phyloP scores from a whole-genome alignment of 2,888 invertebrate species.

The Torymus aiolomorphi region DNA sequence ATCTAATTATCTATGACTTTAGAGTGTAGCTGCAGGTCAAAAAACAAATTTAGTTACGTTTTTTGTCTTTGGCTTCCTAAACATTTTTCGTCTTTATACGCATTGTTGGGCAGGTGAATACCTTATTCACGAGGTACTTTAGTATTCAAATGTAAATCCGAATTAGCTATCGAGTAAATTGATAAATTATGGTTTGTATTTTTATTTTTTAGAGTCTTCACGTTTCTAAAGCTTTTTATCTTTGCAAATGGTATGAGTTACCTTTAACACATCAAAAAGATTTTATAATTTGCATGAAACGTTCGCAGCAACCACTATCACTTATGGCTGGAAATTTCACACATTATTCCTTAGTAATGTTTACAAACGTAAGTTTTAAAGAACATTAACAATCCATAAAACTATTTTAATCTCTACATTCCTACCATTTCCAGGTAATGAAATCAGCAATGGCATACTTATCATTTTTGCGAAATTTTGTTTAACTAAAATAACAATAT shows the following conservation, averaged over 20 bases:
- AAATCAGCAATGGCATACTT: slow-evolving; percentile 59
- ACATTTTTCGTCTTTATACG: slow-evolving; percentile 56
- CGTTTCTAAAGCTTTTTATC: slow-evolving; percentile 53
- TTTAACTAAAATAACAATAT: slow-evolving; percentile 43
- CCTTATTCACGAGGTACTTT: slow-evolving; percentile 58
- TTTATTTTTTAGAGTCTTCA: slow-evolving; percentile 41
- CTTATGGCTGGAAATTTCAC: slow-evolving; percentile 55
- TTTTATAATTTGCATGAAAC: slow-evolving; percentile 47
- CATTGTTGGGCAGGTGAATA: slow-evolving; percentile 59
- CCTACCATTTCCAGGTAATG: slow-evolving; percentile 49
- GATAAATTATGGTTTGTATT: not conserved
- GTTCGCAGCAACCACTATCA: slow-evolving; percentile 50
- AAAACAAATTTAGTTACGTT: slow-evolving; percentile 57
- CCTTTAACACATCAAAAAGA: slow-evolving; percentile 40
- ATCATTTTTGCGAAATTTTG: slow-evolving; percentile 57
- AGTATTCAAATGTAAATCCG: not conserved
- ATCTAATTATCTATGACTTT: slow-evolving; percentile 5
- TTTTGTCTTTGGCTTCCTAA: slow-evolving; percentile 58
- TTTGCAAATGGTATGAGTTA: slow-evolving; percentile 52
- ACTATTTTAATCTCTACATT: not conserved
- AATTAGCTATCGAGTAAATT: not conserved
- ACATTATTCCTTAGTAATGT: slow-evolving; percentile 49
- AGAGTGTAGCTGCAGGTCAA: slow-evolving; percentile 54
- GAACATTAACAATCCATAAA: not conserved
- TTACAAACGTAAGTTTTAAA: slow-evolving; percentile 28